Evolutionary conservation across 2,888 invertebrate species (phyloP), one percentile per base, ranked within the genome.

Genomic region (Oscheius myriophilus): DNA sequence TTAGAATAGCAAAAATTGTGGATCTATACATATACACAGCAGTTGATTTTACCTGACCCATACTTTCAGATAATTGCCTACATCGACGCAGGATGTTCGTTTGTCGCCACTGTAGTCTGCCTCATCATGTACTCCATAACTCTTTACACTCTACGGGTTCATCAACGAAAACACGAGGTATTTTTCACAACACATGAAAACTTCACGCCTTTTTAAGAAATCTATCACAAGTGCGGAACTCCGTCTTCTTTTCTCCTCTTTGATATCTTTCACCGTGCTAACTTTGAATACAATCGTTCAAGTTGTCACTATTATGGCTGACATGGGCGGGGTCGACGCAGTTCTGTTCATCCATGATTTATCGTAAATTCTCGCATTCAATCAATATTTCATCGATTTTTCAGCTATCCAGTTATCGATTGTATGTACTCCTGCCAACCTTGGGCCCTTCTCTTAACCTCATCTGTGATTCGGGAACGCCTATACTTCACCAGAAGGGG

Each of bases 391-490:
- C 14, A 11, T 43, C 12, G 11, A 43, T 43, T 43, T 11, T 75
- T 39, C 67, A 76, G 73, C 1, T 76, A 76, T 43, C 76, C 76
- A 6, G 62, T 73, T 53, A 54, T 69, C 33, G 73, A 76, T 65
- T 23, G 69, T 26, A 70, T 76, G 72, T 76, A 73, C 51, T 73
- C 72, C 14, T 70, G 70, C 46, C 72, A 67, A 42, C 72, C 73
- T 9, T 76, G 76, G 76, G 72, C 72, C 12, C 55, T 76, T 18
- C 41, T 76, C 45, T 25, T 71, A 33, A 76, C 73, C 23, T 76
- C 76, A 23, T 70, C 73, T 1, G 67, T 69, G n/a, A 51, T 76
- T 1, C 45, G 73, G 42, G 58, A 69, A 54, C 7, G 49, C 33
- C 33, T 33, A 9, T 6, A 33, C 33, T 33, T 33, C 33, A 33